Evolutionary conservation across 2,113 vertebrate genomes (phyloP), one percentile per base, ranked within the genome.

Genomic region (Sisor rabdophorus): DNA sequence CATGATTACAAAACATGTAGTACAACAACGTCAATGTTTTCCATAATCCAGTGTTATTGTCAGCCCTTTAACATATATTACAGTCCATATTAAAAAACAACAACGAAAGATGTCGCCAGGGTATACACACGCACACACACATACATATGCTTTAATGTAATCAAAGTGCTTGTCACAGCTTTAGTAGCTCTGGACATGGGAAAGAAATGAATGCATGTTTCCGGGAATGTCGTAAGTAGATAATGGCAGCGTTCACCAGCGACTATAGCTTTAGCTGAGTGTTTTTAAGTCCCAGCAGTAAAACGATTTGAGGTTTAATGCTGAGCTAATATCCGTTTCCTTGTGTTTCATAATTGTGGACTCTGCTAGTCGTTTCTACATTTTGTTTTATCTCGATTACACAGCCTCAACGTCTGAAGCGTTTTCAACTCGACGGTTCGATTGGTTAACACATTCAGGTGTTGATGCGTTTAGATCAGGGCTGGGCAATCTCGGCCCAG

Each of bases 241-340:
- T 6, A 52, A 69, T 52, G 65, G 65, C 65, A 52, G 47, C 65
- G 65, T 69, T 69, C 65, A 69, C 24, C 0, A 20, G 47, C 24
- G 15, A 17, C 64, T 48, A 3, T 13, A 44, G 32, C 4, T 65
- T 7, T n/a, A 9, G 15, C 30, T 20, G 22, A 60, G 22, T 59
- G 17, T 60, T 59, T 69, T 30, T 20, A 19, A 50, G 24, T 50
- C 24, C 19, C 24, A 12, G 24, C 47, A 26, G 9, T 19, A 50
- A 4, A 50, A 4, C 1, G 40, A 17, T 28, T 47, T 17, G n/a
- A n/a, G 63, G 30, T 44, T 44, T 11, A 12, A 2, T 2, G 0
- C 4, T 50, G 2, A 28, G 10, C 24, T 19, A 28, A 47, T 0
- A 24, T 19, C 0, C 15, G n/a, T 47, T 67, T 28, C 9, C 28